Evolutionary conservation across 2,888 invertebrate species (phyloP), one percentile per base, ranked within the genome.

Genomic region (Stenoptilia bipunctidactyla): DNA sequence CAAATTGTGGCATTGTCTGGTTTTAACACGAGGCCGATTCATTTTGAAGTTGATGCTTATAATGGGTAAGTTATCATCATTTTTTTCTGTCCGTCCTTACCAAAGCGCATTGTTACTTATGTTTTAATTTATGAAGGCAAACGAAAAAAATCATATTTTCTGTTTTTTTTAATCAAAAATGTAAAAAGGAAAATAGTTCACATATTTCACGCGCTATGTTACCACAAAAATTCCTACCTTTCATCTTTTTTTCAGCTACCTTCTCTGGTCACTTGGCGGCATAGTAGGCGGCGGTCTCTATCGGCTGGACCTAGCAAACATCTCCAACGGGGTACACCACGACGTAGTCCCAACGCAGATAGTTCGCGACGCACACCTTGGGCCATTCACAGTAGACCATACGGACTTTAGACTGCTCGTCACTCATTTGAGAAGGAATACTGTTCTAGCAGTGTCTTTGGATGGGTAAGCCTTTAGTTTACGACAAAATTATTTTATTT

Each of bases 1-100:
- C 79, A 91, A 45, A 87, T 89, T 6, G 87, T 91, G 0, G 90
- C 93, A 0, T 76, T 91, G 43, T 89, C 90, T 9, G 91, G 90
- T 12, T 85, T 95, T 41, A 84, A 85, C 39, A 86, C 87, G 3
- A 87, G 89, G 51, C 92, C 96, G 0, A 86, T 88, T 41, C 92
- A 94, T 56, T 88, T 97, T 50, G 92, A 94, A 76, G 92, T 96
- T 0, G 97, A 97, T 80, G 94, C 97, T 25, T 90, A 93, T 56
- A 97, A 97, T 66, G 97, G 97, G 87, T 92, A 70, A 73, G 80
- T 34, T 14, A 5, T n/a, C n/a, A n/a, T n/a, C n/a, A 25, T 25
- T 25, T 25, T 25, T 25, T 25, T 25, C 27, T 25, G 27, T n/a
- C n/a, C n/a, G n/a, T n/a, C n/a, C n/a, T n/a, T n/a, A n/a, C n/a